A percentile compares a stretch with the other conserved stretches of the same genome.
phyloP scores from a whole-genome alignment of 2,888 invertebrate genomes.

The Petrophora chlorosata region DNA sequence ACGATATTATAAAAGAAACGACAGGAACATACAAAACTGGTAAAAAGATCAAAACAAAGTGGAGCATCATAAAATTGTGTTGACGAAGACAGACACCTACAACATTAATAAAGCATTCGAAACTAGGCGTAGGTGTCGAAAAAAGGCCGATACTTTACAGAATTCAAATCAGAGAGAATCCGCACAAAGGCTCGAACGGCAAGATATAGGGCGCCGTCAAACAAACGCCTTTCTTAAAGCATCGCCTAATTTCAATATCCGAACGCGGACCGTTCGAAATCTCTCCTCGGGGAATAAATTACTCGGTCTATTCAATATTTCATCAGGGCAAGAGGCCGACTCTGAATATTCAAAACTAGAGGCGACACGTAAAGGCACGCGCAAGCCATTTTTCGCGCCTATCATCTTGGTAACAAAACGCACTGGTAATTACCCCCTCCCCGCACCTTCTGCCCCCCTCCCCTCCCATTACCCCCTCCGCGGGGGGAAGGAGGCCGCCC shows the following conservation, averaged over 20 bases:
- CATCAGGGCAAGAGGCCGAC: constrained; percentile 79
- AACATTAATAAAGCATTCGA: constrained; percentile 25
- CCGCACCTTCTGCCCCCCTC: constrained; percentile 46
- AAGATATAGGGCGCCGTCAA: constrained; percentile 64
- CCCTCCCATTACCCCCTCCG: constrained; percentile 42
- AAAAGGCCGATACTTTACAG: constrained; percentile 27
- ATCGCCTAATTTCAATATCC: constrained; percentile 83
- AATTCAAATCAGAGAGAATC: constrained; percentile 36
- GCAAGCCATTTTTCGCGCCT: constrained; percentile 84
- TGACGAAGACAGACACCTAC: constrained; percentile 1
- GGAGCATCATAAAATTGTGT: constrained; percentile 20
- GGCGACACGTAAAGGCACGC: constrained; percentile 83
- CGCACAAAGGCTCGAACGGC: constrained; percentile 41
- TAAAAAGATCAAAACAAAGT: too few species aligned
- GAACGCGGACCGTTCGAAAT: constrained; percentile 76
- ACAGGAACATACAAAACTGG: too few species aligned
- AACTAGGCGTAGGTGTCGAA: constrained; percentile 29
- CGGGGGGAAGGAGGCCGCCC: constrained; percentile 73
- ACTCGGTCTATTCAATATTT: constrained; percentile 82
- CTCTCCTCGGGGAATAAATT: constrained; percentile 81
- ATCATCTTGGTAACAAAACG: constrained; percentile 84
- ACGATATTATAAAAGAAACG: too few species aligned
- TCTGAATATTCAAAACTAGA: constrained; percentile 83
- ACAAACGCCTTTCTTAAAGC: constrained; percentile 80
- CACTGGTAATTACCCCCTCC: constrained; percentile 83